These are phyloP conservation scores for Harpagifer antarcticus DNA, from an alignment of 2,797 vertebrate species.

Conservation along the genomic window DNA sequence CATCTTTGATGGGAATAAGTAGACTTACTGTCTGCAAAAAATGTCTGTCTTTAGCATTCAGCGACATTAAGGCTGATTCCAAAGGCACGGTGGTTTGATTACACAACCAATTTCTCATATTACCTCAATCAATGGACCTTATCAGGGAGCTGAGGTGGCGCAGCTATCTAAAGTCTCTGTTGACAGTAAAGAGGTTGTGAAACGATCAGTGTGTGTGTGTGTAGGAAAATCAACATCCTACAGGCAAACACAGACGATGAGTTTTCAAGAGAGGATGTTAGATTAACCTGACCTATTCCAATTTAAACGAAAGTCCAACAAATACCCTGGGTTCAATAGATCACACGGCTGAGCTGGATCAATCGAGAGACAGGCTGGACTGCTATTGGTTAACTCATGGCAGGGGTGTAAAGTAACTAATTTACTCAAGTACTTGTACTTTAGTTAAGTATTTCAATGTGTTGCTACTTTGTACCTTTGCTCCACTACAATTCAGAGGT, in stretches of 20 bases:
- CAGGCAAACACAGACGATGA: constrained; percentile 11
- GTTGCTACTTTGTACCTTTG: too few species aligned
- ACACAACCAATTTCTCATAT: not conserved
- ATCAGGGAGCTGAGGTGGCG: not conserved
- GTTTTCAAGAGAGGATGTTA: constrained; percentile 22
- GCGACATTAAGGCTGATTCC: not conserved
- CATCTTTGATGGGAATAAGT: not conserved
- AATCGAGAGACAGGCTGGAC: not conserved
- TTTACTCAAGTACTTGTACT: too few species aligned
- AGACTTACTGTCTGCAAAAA: not conserved
- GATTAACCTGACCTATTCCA: constrained; percentile 21
- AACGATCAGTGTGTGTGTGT: constrained; percentile 13
- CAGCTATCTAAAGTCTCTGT: constrained; percentile 12
- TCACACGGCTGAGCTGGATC: constrained; percentile 38
- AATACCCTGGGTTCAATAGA: not conserved
- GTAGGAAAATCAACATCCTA: constrained; percentile 10
- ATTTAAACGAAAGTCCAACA: constrained; percentile 15
- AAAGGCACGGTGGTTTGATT: constrained; percentile 1
- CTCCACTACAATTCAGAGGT: too few species aligned
- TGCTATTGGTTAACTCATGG: constrained; percentile 8
- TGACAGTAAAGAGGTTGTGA: constrained; percentile 14
- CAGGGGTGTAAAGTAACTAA: too few species aligned
- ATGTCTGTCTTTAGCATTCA: not conserved
- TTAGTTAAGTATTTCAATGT: too few species aligned
- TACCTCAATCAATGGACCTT: not conserved